phyloP scores from a whole-genome alignment of 2,113 vertebrate species.

The Chunga burmeisteri region DNA sequence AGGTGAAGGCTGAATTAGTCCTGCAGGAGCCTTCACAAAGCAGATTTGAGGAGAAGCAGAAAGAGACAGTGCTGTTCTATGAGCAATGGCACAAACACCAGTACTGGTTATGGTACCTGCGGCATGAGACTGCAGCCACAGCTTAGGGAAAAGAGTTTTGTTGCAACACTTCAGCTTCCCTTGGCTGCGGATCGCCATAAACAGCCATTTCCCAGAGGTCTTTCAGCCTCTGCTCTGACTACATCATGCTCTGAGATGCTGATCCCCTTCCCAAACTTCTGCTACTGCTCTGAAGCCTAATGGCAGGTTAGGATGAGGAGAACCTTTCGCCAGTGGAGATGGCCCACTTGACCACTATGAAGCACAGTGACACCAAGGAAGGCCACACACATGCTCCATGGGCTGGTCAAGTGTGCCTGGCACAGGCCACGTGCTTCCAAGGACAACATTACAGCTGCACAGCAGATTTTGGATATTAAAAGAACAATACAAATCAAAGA shows the following conservation, averaged over 20 bases:
- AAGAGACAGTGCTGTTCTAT: not conserved
- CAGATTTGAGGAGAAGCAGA: not conserved
- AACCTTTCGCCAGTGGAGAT: not conserved
- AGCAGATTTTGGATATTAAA: not conserved
- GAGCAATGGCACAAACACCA: accelerated
- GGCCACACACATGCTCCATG: accelerated
- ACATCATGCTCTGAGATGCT: accelerated
- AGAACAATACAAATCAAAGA: not conserved
- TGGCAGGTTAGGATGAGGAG: not conserved
- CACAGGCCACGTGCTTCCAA: not conserved
- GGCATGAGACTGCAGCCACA: accelerated
- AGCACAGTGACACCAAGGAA: not conserved
- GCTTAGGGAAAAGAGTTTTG: not conserved
- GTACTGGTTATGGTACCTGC: accelerated
- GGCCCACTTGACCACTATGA: not conserved
- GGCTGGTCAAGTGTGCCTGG: not conserved
- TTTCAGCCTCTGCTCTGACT: not conserved
- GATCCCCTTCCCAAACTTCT: not conserved
- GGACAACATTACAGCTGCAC: not conserved
- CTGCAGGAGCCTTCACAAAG: not conserved
- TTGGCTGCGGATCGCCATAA: not conserved
- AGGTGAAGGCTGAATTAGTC: not conserved
- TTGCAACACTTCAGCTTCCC: not conserved
- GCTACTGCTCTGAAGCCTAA: not conserved
- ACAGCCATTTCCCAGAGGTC: not conserved